Evolutionary conservation across 2,797 vertebrate genomes (phyloP), one percentile per base, ranked within the genome.

Genomic region (Cirrhinus mrigala): DNA sequence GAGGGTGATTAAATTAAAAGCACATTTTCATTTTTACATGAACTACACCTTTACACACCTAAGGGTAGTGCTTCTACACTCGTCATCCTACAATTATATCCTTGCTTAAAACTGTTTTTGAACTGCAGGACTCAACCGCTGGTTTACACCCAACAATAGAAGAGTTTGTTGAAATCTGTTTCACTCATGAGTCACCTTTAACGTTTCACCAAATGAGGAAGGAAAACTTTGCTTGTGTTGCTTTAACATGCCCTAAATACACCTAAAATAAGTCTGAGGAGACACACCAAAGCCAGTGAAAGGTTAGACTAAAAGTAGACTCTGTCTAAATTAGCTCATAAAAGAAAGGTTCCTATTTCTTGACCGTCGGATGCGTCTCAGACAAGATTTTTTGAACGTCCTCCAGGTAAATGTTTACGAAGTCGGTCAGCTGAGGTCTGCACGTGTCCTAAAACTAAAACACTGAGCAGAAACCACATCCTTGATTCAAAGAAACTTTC

Each of bases 401-500:
- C 20, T 83, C 64, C 80, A 85, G 29, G 79, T 81, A 50, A 87
- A 79, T 58, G 46, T 89, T 81, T 79, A 64, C 44, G 27, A 88
- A 84, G 70, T 87, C 85, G 74, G 22, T 64, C 54, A 88, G 86
- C 87, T 89, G 80, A 90, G 89, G 40, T 46, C 5, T 69, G 80
- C 29, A 48, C 64, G 82, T 66, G 52, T 62, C 71, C 83, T 58
- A 70, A 86, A 70, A 76, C 54, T 5, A 84, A 91, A 86, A 86
- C 86, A 79, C 84, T 81, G 82, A 84, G 85, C 37, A 85, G 33
- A 91, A 92, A 88, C 91, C 89, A 89, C 89, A 89, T 89, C 87
- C 88, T 90, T 73, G 82, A 69, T 83, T 4, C 91, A 94, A 58
- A 4, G 12, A 33, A 40, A 79, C 48, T 48, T 37, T 76, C 44